A percentile compares a stretch with the other conserved stretches of the same genome.
These are phyloP conservation scores for Brachystomella parvula DNA, from an alignment of 1,140 invertebrate genomes.

Conservation along the genomic window DNA sequence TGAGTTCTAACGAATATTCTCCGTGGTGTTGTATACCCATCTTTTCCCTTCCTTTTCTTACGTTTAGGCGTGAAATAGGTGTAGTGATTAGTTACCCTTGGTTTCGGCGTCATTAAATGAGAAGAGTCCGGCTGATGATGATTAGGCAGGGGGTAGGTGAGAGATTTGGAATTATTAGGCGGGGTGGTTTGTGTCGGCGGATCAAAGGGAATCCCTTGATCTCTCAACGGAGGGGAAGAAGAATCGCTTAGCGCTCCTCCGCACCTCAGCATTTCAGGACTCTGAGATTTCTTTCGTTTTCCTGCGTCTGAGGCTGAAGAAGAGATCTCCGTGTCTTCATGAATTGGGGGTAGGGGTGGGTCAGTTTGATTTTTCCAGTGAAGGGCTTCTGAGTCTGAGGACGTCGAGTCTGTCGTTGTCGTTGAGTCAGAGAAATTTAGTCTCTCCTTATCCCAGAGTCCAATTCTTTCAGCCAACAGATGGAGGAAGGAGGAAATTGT, in stretches of 20 bases:
- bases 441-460: background rate
- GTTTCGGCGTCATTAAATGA: background rate
- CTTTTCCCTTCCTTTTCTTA: background rate
- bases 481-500: conserved; percentile 12
- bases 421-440: background rate
- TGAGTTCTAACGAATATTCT: background rate
- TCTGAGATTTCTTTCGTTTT: background rate
- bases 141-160: background rate
- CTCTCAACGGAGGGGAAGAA: background rate
- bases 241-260: background rate
- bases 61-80: background rate
- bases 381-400: background rate
- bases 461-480: background rate
- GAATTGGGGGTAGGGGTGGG: background rate
- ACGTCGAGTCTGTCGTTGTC: background rate
- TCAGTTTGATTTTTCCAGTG: background rate
- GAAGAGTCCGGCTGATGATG: no score
- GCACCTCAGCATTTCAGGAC: background rate
- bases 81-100: no score
- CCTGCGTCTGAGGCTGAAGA: background rate
- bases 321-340: background rate
- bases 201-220: background rate
- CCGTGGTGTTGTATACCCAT: background rate
- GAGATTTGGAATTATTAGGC: background rate
- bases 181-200: background rate